A percentile compares a stretch with the other conserved stretches of the same genome.
phyloP scores from a whole-genome alignment of 2,797 vertebrate species.

The Paratrypauchen microcephalus region DNA sequence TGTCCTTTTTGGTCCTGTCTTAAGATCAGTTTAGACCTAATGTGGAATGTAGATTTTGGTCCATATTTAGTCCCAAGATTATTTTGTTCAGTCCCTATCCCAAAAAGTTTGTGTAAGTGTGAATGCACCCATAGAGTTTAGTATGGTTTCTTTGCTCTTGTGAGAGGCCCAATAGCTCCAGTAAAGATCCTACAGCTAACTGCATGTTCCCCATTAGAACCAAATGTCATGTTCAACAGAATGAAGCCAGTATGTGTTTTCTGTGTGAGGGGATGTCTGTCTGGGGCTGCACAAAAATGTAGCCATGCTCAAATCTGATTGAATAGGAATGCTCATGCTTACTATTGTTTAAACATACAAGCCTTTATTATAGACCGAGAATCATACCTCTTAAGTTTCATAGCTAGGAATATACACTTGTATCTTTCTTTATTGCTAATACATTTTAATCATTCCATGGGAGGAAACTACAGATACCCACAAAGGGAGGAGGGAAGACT shows the following conservation, averaged over 20 bases:
- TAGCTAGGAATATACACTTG: neutral
- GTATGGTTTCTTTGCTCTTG: conserved; percentile 42
- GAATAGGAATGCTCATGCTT: conserved; percentile 24
- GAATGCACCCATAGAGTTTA: neutral
- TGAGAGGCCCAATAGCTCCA: conserved; percentile 5
- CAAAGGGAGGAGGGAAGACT: neutral
- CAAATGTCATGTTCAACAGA: conserved; percentile 17
- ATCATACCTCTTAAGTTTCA: neutral
- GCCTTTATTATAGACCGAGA: neutral
- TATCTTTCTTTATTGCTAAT: neutral
- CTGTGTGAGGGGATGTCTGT: conserved; percentile 6
- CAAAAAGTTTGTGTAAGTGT: too few relatives aligned
- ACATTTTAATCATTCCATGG: neutral
- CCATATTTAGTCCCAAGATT: too few relatives aligned
- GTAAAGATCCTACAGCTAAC: conserved; percentile 12
- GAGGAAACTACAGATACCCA: neutral
- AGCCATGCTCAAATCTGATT: conserved; percentile 20
- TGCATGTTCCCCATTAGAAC: conserved; percentile 31
- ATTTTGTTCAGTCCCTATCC: too few relatives aligned
- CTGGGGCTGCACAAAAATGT: conserved; percentile 3
- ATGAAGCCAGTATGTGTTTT: conserved; percentile 14
- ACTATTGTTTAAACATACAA: conserved; percentile 12
- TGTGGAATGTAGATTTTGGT: too few relatives aligned
- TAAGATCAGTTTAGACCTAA: too few relatives aligned
- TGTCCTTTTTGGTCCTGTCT: too few relatives aligned